Base-by-base conservation (phyloP, 2,888 invertebrate genomes). In the Sinotaia quadrata region DNA sequence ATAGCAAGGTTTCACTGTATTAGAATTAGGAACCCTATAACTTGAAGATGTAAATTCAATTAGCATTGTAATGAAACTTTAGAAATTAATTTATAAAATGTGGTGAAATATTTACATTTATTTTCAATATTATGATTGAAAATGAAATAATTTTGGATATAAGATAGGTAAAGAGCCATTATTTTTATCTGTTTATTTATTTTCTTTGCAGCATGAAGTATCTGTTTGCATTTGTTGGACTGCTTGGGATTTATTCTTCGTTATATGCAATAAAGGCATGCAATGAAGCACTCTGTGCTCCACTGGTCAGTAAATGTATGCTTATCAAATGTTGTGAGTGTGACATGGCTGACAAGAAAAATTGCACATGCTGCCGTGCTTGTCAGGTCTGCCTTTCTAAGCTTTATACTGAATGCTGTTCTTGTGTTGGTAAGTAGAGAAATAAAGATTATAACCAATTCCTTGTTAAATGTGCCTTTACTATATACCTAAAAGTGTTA, bases 301-400 rank as follows among this genome's bases (percentile, higher is more conserved):
- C 96, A 84, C 94, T 96, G 66, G 98, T 98, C 60, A 96, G 96
- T 85, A 97, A 97, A 89, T 98, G 98, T 88, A 94, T 97, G 92
- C 90, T 98, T 75, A 97, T 97, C 18, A 95, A 96, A 87, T 95
- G 96, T 61, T 98, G 98, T 90, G 96, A 96, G 88, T 98, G 98
- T 89, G 96, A 97, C 87, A 90, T 95, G 81, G 77, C 75, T 15
- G 79, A 85, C 74, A 85, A 84, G 74, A 93, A 93, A 84, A 94
- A 93, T 85, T 96, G 96, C 86, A 93, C 94, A n/a, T 97, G 97
- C 87, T 97, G 96, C 89, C 94, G 94, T 83, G 96, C 97, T 86
- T 98, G 98, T 85, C 94, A 93, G 81, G 93, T 92, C 84, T 98
- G 98, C 85, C 91, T 98, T 69, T 94, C 93, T 78, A 93, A 93